Evolutionary conservation across 2,888 invertebrate genomes (phyloP).

Genomic region (Caenorhabditis angaria): DNA sequence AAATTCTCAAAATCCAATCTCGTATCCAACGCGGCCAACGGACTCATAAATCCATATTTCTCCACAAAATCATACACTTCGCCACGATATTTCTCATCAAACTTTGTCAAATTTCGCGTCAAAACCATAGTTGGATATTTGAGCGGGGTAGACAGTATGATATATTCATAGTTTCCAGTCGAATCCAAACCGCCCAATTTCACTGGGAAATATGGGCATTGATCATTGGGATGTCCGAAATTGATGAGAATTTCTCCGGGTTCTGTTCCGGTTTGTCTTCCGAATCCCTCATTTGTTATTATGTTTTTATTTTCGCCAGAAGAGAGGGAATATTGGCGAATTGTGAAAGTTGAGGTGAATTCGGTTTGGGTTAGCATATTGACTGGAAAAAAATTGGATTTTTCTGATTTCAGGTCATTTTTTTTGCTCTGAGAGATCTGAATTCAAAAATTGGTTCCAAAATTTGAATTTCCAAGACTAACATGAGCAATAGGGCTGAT

Average conservation of each 20-base stretch:
- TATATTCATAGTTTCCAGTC: conserved; percentile 61
- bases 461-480: too few relatives aligned
- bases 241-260: conserved; percentile 65
- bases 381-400: conserved; percentile 44
- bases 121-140: conserved; percentile 71
- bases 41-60: conserved; percentile 64
- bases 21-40: conserved; percentile 59
- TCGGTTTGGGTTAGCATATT: conserved; percentile 47
- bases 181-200: conserved; percentile 58
- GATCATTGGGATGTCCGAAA: conserved; percentile 66
- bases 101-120: conserved; percentile 53
- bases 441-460: too few relatives aligned
- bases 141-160: conserved; percentile 66
- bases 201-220: conserved; percentile 69
- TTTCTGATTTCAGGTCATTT: background rate
- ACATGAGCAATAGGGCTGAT: too few relatives aligned
- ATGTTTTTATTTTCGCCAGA: conserved; percentile 44
- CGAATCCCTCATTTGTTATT: conserved; percentile 59
- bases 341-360: conserved; percentile 64
- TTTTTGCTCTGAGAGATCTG: too few relatives aligned
- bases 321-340: conserved; percentile 51
- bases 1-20: conserved; percentile 54
- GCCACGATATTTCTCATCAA: conserved; percentile 48
- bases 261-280: conserved; percentile 67
- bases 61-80: conserved; percentile 66